Evolutionary conservation across 1,140 invertebrate species (phyloP).

Genomic region (Euura saliciscinereae): DNA sequence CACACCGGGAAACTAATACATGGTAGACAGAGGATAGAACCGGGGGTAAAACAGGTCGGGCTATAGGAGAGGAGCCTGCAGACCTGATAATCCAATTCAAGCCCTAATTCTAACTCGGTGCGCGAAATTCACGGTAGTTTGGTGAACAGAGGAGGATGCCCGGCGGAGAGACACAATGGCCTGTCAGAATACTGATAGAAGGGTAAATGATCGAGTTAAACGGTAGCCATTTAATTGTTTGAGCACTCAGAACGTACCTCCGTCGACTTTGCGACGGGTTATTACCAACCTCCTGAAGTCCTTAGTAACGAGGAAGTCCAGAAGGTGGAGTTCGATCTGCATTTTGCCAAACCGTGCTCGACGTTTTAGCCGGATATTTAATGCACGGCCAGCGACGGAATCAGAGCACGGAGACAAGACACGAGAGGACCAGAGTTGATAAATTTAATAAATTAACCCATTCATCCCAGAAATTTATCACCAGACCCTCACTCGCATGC

Average conservation of each 20-base stretch:
- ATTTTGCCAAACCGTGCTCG: no score
- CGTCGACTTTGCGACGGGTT: no score
- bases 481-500: conserved; percentile 35
- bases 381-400: no score
- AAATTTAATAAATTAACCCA: conserved; percentile 53
- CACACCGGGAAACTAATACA: conserved; percentile 5
- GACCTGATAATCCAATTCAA: conserved; percentile 60
- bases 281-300: no score
- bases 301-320: no score
- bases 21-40: neutral
- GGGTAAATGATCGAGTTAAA: conserved; percentile 50
- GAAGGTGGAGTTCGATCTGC: no score
- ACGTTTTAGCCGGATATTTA: no score
- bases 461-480: conserved; percentile 50
- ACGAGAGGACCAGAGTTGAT: conserved; percentile 34
- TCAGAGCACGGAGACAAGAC: neutral
- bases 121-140: conserved; percentile 58
- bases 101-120: conserved; percentile 59
- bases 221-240: conserved; percentile 29
- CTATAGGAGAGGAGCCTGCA: conserved; percentile 21
- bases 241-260: neutral
- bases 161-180: conserved; percentile 51
- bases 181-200: conserved; percentile 37
- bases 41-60: conserved; percentile 20
- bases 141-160: conserved; percentile 52